Evolutionary conservation across 2,888 invertebrate genomes (phyloP), one percentile per base, ranked within the genome.

Genomic region (Rhingia rostrata): DNA sequence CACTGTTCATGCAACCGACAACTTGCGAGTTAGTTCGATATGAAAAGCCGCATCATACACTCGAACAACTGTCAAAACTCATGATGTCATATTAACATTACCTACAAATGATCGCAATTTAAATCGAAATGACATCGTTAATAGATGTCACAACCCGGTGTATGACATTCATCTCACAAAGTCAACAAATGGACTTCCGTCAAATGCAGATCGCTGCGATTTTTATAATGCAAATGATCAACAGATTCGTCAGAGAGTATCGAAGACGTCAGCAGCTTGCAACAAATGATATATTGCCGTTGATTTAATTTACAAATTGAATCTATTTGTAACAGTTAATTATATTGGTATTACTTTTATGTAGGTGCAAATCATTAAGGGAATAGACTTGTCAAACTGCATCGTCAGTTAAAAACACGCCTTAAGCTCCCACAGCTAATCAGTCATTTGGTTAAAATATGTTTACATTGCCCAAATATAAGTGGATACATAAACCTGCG

Each of bases 401-500:
- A 37, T 56, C 39, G 39, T 39, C 60, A 7, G n/a, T 32, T 22
- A 7, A 7, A 3, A 30, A 54, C 14, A 54, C 56, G 30, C 37
- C n/a, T 14, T 14, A 32, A 10, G 35, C 3, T 10, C 7, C 33
- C 6, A 22, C 37, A 3, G 30, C 7, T 39, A 22, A 39, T 70
- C 49, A 70, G 60, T 70, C 70, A 70, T 5, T 51, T 35, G 1
- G 5, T 14, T 70, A 51, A 43, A 51, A 70, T 60, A 60, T 60
- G 60, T 51, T 33, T 35, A 2, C 60, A 5, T n/a, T 51, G 22
- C 43, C 54, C 73, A 43, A 73, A 73, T 47, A 45, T 64, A 73
- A 73, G 63, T 64, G 54, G 64, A 14, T 73, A 63, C 54, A 73
- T 73, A 64, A 73, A 64, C 56, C 56, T 56, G 54, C 47, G 54